Conservation (phyloP, 92 coral and sea anemone species). For the Siderastrea radians region DNA sequence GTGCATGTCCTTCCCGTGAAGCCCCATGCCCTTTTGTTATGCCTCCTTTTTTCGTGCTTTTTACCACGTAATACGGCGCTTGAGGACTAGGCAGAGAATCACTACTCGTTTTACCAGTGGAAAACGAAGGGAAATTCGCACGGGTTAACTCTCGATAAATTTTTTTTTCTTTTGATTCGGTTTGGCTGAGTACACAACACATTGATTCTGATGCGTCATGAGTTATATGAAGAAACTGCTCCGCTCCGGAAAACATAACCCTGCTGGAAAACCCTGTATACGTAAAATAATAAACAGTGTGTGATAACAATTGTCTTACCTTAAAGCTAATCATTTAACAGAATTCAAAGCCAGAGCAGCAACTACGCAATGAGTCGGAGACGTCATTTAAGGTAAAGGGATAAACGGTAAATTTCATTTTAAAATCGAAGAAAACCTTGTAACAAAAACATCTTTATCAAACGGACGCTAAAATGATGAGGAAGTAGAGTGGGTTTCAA, state of each 20-base stretch:
- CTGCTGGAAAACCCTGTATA: too few species aligned
- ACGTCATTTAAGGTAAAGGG: conserved; percentile 33
- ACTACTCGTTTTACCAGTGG: background rate
- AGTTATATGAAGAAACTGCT: background rate
- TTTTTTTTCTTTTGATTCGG: background rate
- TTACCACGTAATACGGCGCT: too few species aligned
- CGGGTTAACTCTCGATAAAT: background rate
- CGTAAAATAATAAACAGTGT: too few species aligned
- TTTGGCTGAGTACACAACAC: background rate
- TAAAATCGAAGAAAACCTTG: background rate
- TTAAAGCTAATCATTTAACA: conserved; percentile 26
- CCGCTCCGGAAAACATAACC: too few species aligned
- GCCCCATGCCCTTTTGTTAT: too few species aligned
- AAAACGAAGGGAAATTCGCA: background rate
- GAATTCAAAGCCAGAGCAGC: conserved; percentile 24
- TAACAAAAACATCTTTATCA: too few species aligned
- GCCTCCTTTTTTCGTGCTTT: too few species aligned
- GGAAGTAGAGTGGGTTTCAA: too few species aligned
- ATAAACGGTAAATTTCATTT: background rate
- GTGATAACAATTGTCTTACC: conserved; percentile 18
- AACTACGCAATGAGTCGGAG: conserved; percentile 39
- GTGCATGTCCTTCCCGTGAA: too few species aligned
- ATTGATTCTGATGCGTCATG: background rate
- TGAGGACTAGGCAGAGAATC: too few species aligned
- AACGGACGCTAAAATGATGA: too few species aligned